Conservation (phyloP, 2,113 vertebrate genomes). For the Sprattus sprattus region DNA sequence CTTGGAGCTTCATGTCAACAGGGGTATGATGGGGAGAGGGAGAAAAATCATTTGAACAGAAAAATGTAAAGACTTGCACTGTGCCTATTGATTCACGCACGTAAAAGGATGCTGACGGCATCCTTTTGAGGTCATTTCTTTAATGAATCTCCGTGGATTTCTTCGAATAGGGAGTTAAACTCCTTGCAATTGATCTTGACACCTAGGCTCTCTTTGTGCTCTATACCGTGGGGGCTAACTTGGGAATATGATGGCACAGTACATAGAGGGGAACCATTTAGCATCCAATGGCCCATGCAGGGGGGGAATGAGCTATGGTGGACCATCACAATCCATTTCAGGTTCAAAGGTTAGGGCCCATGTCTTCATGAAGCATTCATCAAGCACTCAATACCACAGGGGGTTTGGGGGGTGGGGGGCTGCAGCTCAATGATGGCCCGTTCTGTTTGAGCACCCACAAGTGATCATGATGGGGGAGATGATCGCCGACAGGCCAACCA, state of each 20-base stretch:
- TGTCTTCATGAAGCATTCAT: not conserved
- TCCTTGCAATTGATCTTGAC: not conserved
- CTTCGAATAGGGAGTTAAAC: slow-evolving; percentile 11
- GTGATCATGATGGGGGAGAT: not conserved
- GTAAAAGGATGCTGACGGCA: not conserved
- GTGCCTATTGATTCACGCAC: not conserved
- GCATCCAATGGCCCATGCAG: slow-evolving; percentile 9
- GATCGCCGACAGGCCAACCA: not conserved
- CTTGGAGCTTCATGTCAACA: not conserved
- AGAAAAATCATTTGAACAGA: not conserved
- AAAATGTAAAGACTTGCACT: not conserved
- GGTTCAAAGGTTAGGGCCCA: not conserved
- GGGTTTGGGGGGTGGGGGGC: not conserved
- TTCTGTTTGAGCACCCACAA: slow-evolving; percentile 6
- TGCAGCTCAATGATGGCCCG: not conserved
- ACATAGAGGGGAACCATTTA: slow-evolving; percentile 1
- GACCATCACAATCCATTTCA: not conserved
- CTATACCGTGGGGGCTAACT: not conserved
- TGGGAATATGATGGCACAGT: not conserved
- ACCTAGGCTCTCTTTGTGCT: not conserved
- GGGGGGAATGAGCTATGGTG: not conserved
- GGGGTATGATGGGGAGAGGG: not conserved
- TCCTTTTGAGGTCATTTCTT: slow-evolving; percentile 20
- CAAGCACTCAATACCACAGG: slow-evolving; percentile 7
- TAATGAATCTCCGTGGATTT: slow-evolving; percentile 9